Percentiles rank a stretch among this genome's conserved stretches.
Evolutionary conservation across 2,797 vertebrate genomes (phyloP).

Genomic region (Anabas testudineus): DNA sequence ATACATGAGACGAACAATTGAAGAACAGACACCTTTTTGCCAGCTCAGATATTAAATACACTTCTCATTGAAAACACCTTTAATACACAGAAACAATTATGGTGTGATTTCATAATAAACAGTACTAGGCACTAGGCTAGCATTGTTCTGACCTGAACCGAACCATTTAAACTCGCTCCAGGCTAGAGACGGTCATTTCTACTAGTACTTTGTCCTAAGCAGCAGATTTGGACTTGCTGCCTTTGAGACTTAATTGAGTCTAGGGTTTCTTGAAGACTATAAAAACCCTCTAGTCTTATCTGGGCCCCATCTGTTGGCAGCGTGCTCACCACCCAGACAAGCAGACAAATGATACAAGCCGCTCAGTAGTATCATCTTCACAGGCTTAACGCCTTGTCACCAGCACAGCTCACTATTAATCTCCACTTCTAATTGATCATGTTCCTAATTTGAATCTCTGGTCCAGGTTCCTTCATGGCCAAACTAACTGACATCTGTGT

Average conservation of each 20-base stretch:
- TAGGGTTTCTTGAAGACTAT: slow-evolving; percentile 61
- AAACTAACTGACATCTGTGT: slow-evolving; percentile 30
- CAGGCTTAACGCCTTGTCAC: slow-evolving; percentile 16
- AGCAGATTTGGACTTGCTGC: slow-evolving; percentile 35
- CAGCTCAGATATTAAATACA: background rate
- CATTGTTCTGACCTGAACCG: background rate
- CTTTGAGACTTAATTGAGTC: slow-evolving; percentile 61
- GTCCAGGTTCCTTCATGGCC: background rate
- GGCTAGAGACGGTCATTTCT: no score
- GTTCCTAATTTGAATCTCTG: slow-evolving; percentile 35
- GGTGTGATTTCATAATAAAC: background rate
- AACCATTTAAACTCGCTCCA: no score
- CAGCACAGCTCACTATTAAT: slow-evolving; percentile 41
- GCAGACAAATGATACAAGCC: slow-evolving; percentile 46
- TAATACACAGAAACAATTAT: background rate
- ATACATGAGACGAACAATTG: no score
- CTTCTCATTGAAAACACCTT: background rate
- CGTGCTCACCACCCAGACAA: slow-evolving; percentile 55
- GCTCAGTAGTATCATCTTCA: slow-evolving; percentile 48
- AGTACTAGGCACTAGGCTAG: no score
- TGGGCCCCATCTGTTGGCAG: slow-evolving; percentile 74
- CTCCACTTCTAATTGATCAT: slow-evolving; percentile 51
- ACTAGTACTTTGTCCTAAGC: background rate
- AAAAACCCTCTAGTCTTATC: slow-evolving; percentile 58
- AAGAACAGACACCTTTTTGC: no score